These are phyloP conservation scores for Xyrichtys novacula DNA, from an alignment of 2,797 vertebrate species.

Conservation along the genomic window DNA sequence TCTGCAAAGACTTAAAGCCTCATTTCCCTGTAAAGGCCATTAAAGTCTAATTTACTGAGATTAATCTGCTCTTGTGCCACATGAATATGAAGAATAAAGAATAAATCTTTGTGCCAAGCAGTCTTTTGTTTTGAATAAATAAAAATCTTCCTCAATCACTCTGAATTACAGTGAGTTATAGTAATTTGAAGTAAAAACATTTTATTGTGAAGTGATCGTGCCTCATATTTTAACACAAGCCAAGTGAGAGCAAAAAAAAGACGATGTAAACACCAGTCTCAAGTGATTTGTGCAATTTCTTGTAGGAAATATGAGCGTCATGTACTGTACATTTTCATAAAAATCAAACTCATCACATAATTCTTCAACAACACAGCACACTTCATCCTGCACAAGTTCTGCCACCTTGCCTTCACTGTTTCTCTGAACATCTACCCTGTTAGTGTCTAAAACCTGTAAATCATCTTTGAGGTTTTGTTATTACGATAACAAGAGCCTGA, in stretches of 20 bases:
- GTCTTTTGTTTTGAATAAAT: neutral
- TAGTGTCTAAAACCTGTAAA: neutral
- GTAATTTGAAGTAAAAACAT: constrained; percentile 2
- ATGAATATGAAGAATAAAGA: neutral
- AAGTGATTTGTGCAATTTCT: too few relatives aligned
- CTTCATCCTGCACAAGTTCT: neutral
- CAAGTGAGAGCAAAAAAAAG: neutral
- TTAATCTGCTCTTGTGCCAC: neutral
- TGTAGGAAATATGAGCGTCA: too few relatives aligned
- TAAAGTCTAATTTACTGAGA: neutral
- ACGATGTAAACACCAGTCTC: too few relatives aligned
- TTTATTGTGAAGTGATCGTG: neutral
- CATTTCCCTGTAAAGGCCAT: neutral
- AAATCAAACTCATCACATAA: neutral
- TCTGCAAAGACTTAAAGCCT: neutral
- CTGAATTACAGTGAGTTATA: too few relatives aligned
- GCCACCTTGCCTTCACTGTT: neutral
- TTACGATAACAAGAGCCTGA: neutral
- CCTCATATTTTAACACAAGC: neutral
- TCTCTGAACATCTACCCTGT: neutral
- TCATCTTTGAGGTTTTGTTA: neutral
- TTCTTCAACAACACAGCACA: neutral
- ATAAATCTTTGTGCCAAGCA: neutral
- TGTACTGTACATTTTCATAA: neutral
- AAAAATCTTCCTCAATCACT: too few relatives aligned